These are phyloP conservation scores for Augochlorella aurata DNA, from an alignment of 2,888 invertebrate genomes.

Conservation along the genomic window DNA sequence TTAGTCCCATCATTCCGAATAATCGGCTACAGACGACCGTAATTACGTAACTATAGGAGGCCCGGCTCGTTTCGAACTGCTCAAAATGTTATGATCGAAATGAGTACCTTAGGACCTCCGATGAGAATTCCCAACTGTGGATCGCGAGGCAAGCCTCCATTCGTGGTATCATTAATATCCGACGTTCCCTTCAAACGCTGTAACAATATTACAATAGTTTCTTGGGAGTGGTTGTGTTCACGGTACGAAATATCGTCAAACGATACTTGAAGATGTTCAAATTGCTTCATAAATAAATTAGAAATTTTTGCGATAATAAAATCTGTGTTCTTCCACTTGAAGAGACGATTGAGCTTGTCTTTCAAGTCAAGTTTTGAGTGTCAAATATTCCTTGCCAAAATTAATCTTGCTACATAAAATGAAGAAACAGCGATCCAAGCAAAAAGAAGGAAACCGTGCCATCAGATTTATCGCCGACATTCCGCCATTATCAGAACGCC, in stretches of 20 bases:
- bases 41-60: not conserved
- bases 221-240: not conserved
- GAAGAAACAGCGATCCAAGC: too few relatives aligned
- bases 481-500: too few relatives aligned
- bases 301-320: too few relatives aligned
- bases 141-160: not conserved
- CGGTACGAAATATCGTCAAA: not conserved
- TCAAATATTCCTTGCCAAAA: too few relatives aligned
- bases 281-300: too few relatives aligned
- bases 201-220: not conserved
- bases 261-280: too few relatives aligned
- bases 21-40: not conserved
- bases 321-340: too few relatives aligned
- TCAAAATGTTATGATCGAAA: conserved; percentile 6
- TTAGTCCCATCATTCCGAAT: conserved; percentile 1
- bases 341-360: too few relatives aligned
- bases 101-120: not conserved
- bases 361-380: too few relatives aligned
- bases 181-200: not conserved
- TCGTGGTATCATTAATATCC: not conserved
- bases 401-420: too few relatives aligned
- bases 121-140: not conserved
- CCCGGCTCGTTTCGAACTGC: not conserved
- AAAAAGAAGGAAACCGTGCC: too few relatives aligned
- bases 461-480: too few relatives aligned